Evolutionary conservation across 2,888 invertebrate species (phyloP).

Genomic region (Yponomeuta evonymella): DNA sequence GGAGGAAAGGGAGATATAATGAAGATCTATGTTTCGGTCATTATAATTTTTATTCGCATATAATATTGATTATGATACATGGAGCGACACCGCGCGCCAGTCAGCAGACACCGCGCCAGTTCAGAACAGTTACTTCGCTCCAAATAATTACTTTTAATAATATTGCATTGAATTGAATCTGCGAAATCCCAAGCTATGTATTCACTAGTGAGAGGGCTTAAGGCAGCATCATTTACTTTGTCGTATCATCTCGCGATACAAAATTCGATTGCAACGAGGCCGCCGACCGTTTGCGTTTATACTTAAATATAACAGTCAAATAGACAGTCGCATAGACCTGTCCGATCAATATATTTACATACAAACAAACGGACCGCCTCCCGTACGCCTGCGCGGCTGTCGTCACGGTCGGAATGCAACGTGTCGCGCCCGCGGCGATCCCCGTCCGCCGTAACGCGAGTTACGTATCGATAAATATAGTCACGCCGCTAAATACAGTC

Average conservation of each 20-base stretch:
- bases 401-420: slow-evolving; percentile 14
- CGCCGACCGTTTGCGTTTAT: slow-evolving; percentile 61
- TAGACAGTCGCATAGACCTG: slow-evolving; percentile 54
- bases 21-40: slow-evolving; percentile 41
- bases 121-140: slow-evolving; percentile 41
- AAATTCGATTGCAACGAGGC: slow-evolving; percentile 39
- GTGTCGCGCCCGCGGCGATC: slow-evolving; percentile 12
- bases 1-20: not conserved
- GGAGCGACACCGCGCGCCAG: slow-evolving; percentile 54
- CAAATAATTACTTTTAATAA: slow-evolving; percentile 64
- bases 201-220: slow-evolving; percentile 73
- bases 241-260: slow-evolving; percentile 43
- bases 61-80: slow-evolving; percentile 74
- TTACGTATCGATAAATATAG: slow-evolving; percentile 7
- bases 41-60: slow-evolving; percentile 74
- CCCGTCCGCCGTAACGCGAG: slow-evolving; percentile 1
- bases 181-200: slow-evolving; percentile 68
- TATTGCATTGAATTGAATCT: slow-evolving; percentile 66
- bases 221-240: slow-evolving; percentile 57
- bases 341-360: slow-evolving; percentile 66
- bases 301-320: slow-evolving; percentile 71
- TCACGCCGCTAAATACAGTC: slow-evolving; percentile 12
- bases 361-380: slow-evolving; percentile 53
- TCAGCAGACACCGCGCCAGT: slow-evolving; percentile 41
- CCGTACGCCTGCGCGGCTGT: slow-evolving; percentile 33